phyloP scores from a whole-genome alignment of 2,797 vertebrate species.

The Pangasius macronema region DNA sequence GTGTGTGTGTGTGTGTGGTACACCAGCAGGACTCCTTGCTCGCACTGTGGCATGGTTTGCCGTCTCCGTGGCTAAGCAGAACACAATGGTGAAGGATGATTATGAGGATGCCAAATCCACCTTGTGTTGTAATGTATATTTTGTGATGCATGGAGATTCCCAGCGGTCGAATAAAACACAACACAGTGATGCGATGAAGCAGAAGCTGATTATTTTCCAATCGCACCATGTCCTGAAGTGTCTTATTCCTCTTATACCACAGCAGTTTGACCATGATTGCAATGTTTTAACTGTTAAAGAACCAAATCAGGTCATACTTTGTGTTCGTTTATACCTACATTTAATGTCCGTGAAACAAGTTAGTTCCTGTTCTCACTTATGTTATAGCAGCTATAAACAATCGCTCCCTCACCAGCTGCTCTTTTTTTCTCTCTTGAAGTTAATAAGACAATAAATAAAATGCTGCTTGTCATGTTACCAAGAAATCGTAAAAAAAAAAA shows the following conservation, averaged over 20 bases:
- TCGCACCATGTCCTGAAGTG: background rate
- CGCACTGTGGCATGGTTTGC: background rate
- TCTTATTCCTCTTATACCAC: background rate
- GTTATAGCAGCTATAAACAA: background rate
- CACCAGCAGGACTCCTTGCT: background rate
- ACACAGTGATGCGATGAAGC: background rate
- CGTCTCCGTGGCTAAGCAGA: constrained; percentile 40
- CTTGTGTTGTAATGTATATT: background rate
- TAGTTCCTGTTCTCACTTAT: background rate
- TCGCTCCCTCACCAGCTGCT: too few relatives aligned
- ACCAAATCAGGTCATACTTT: background rate
- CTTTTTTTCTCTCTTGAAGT: background rate
- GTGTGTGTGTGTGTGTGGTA: background rate
- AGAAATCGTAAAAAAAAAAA: background rate
- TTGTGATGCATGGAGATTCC: background rate
- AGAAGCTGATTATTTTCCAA: background rate
- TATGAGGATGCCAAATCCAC: constrained; percentile 36
- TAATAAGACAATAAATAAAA: background rate
- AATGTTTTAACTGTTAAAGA: background rate
- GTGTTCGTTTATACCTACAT: background rate
- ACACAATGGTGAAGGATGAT: constrained; percentile 54
- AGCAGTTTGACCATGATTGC: background rate
- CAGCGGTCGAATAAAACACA: background rate
- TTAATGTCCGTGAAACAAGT: constrained; percentile 40
- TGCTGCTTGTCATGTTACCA: background rate